phyloP scores from a whole-genome alignment of 1,140 invertebrate genomes.

The Apocrypta bakeri region DNA sequence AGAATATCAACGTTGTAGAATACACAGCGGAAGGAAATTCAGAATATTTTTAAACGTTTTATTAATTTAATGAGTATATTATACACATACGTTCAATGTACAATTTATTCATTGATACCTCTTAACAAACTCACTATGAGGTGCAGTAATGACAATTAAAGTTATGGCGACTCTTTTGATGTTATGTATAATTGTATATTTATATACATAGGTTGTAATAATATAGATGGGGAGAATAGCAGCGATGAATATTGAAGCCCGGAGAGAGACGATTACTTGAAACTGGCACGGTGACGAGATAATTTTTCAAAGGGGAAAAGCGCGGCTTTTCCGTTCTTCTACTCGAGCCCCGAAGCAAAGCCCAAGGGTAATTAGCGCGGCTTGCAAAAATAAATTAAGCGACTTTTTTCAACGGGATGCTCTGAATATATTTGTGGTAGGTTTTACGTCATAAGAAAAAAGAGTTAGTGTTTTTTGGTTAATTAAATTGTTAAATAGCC shows the following conservation, averaged over 20 bases:
- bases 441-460: not conserved
- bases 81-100: too few species aligned
- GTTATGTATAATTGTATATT: too few species aligned
- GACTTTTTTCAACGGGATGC: not conserved
- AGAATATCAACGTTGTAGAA: too few species aligned
- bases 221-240: not conserved
- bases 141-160: not conserved
- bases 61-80: too few species aligned
- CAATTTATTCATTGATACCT: too few species aligned
- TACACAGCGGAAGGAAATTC: too few species aligned
- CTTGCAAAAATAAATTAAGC: constrained; percentile 15
- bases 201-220: not conserved
- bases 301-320: constrained; percentile 3
- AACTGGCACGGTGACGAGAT: not conserved
- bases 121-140: not conserved
- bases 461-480: not conserved
- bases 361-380: not conserved
- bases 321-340: not conserved
- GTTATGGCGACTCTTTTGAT: constrained; percentile 6
- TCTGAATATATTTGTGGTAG: too few species aligned
- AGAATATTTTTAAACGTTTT: too few species aligned
- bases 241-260: constrained; percentile 9
- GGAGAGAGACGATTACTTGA: not conserved
- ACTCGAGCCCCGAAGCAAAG: not conserved
- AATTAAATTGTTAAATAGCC: not conserved